phyloP scores from a whole-genome alignment of 2,113 vertebrate species.

The Ageneiosus marmoratus region DNA sequence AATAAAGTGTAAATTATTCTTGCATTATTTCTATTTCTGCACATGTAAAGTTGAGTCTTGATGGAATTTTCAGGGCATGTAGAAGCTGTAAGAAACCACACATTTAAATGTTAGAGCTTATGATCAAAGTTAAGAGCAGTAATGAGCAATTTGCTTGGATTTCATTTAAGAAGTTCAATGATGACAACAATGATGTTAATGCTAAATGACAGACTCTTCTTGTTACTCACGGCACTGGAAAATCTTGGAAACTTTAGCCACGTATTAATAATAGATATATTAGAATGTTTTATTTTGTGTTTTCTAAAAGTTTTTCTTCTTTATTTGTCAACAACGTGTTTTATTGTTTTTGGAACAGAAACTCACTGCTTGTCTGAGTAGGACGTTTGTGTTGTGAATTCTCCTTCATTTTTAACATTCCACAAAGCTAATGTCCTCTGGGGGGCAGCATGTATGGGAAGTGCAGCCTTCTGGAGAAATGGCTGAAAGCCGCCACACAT shows the following conservation, averaged over 20 bases:
- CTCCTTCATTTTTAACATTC: constrained; percentile 30
- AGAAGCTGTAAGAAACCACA: neutral
- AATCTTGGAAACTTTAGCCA: neutral
- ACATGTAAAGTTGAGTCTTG: neutral
- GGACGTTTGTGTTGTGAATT: neutral
- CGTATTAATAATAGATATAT: neutral
- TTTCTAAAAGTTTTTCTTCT: neutral
- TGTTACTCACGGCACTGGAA: neutral
- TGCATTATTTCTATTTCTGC: neutral
- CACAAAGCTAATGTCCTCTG: constrained; percentile 44
- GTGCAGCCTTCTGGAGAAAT: constrained; percentile 27
- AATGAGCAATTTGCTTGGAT: neutral
- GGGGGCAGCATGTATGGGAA: constrained; percentile 52
- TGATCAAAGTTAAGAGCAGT: neutral
- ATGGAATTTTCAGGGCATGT: neutral
- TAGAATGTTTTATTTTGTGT: neutral
- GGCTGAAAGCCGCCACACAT: constrained; percentile 51
- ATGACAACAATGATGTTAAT: neutral
- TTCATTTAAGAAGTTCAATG: neutral
- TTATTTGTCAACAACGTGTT: neutral
- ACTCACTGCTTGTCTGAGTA: neutral
- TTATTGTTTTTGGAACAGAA: neutral
- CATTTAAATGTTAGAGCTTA: neutral
- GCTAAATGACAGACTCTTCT: neutral
- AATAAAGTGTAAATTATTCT: neutral